Evolutionary conservation across 2,797 vertebrate genomes (phyloP).

Genomic region (Neosilurus mollespiculum): DNA sequence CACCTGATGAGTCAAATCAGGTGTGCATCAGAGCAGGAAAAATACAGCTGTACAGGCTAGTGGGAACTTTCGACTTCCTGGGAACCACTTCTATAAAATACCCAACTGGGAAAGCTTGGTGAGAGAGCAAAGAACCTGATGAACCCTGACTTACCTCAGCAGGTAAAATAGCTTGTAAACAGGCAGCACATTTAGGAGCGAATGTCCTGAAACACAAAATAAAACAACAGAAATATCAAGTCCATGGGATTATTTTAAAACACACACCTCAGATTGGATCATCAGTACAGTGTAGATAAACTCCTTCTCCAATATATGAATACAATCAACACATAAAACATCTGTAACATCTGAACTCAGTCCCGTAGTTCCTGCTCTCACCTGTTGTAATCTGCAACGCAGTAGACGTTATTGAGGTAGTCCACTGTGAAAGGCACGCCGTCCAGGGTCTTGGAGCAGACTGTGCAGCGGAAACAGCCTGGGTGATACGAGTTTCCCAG

Average conservation of each 20-base stretch:
- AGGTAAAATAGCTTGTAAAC: conserved; percentile 85
- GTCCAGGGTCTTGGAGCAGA: conserved; percentile 86
- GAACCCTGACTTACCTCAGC: conserved; percentile 75
- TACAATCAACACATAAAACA: not conserved
- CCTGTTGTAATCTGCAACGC: conserved; percentile 88
- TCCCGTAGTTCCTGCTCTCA: conserved; percentile 56
- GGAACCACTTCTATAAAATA: not conserved
- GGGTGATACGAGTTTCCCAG: conserved; percentile 87
- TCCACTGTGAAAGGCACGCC: conserved; percentile 88
- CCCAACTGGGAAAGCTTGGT: not conserved
- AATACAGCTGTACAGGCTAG: not conserved
- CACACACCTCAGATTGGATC: not conserved
- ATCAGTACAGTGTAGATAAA: not conserved
- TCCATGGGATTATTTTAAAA: not conserved
- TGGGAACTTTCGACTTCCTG: not conserved
- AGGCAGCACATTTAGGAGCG: conserved; percentile 86
- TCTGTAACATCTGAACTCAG: not conserved
- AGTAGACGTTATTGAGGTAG: conserved; percentile 88
- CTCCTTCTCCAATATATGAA: not conserved
- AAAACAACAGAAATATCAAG: not conserved
- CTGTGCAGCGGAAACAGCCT: conserved; percentile 84
- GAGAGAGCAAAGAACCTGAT: not conserved
- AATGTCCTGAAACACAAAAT: conserved; percentile 74
- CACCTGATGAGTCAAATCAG: conserved; percentile 18
- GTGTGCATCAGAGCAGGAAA: not conserved